Evolutionary conservation across 2,888 invertebrate species (phyloP).

Genomic region (Drosophila parthenogenetica): DNA sequence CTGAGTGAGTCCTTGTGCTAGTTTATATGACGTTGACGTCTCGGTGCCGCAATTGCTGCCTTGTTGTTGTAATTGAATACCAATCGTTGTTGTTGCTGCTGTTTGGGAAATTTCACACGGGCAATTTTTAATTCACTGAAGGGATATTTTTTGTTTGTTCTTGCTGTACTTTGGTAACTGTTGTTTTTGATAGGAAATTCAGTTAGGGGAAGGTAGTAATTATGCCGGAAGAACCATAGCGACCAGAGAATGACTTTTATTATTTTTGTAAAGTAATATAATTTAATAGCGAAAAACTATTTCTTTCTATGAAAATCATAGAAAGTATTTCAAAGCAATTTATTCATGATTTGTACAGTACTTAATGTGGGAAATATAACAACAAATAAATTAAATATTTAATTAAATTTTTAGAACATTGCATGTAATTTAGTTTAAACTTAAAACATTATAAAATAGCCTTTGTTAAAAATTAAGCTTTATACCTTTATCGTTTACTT

Average conservation of each 20-base stretch:
- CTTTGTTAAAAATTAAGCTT: too few relatives aligned
- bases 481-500: too few relatives aligned
- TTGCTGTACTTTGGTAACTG: neutral
- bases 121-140: constrained; percentile 4
- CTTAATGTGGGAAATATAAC: too few relatives aligned
- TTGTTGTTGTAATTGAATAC: constrained; percentile 38
- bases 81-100: constrained; percentile 30
- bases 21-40: constrained; percentile 48
- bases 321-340: too few relatives aligned
- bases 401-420: too few relatives aligned
- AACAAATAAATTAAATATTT: too few relatives aligned
- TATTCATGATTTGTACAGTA: too few relatives aligned
- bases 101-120: constrained; percentile 19
- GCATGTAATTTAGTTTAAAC: too few relatives aligned
- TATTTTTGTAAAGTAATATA: too few relatives aligned
- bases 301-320: too few relatives aligned
- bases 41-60: constrained; percentile 11
- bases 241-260: neutral
- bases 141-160: neutral
- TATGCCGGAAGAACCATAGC: constrained; percentile 8
- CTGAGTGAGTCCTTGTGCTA: constrained; percentile 74
- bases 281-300: too few relatives aligned
- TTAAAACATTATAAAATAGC: too few relatives aligned
- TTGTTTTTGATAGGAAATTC: neutral
- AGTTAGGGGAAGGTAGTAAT: neutral